These are phyloP conservation scores for Drosophila aldrichi DNA, from an alignment of 2,888 invertebrate species.

Conservation along the genomic window DNA sequence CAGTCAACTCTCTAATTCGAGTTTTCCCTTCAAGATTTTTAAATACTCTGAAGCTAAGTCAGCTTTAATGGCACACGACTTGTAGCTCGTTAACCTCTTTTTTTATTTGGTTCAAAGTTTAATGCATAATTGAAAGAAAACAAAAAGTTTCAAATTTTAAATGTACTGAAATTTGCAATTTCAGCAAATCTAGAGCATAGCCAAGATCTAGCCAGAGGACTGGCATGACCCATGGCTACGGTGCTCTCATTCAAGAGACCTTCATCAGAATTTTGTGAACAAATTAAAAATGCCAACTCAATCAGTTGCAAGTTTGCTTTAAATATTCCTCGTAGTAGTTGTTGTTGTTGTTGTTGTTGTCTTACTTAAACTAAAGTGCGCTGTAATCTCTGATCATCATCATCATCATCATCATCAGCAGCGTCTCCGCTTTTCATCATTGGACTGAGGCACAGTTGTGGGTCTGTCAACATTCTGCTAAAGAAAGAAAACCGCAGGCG, in stretches of 20 bases:
- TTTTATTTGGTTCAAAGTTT: not conserved
- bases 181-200: constrained; percentile 19
- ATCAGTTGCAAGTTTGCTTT: constrained; percentile 3
- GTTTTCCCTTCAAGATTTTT: not conserved
- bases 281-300: constrained; percentile 10
- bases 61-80: not conserved
- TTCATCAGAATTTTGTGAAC: constrained; percentile 23
- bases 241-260: constrained; percentile 32
- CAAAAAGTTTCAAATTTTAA: not conserved
- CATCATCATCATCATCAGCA: not conserved
- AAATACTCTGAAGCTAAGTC: not conserved
- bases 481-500: constrained; percentile 61
- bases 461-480: constrained; percentile 31
- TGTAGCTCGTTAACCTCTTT: not conserved
- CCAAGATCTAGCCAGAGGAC: constrained; percentile 6
- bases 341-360: not conserved
- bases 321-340: not conserved
- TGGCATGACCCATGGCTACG: not conserved
- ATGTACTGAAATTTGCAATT: not conserved
- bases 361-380: constrained; percentile 44
- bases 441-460: not conserved
- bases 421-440: constrained; percentile 21
- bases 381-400: constrained; percentile 26
- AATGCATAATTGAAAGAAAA: not conserved
- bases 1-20: not conserved